Conservation (phyloP, 2,113 vertebrate species). For the Edolisoma coerulescens region DNA sequence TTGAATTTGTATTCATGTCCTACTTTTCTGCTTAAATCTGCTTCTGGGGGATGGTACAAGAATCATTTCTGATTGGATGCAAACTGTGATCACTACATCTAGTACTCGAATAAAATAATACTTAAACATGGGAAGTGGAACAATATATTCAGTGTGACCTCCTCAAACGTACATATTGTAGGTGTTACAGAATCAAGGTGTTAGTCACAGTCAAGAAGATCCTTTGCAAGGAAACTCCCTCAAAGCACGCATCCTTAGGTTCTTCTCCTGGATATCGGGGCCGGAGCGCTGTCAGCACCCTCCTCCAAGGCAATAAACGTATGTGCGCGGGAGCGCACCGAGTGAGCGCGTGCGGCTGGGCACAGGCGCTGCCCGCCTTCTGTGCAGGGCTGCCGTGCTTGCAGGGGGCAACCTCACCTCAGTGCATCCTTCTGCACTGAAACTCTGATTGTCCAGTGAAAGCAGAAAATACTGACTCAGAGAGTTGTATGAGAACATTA, state of each 20-base stretch:
- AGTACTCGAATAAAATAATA: background rate
- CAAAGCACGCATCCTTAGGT: constrained; percentile 72
- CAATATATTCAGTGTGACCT: background rate
- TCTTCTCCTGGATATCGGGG: constrained; percentile 79
- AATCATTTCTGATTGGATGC: background rate
- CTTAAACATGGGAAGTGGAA: background rate
- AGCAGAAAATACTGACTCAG: background rate
- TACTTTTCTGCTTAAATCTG: background rate
- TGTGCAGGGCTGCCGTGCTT: constrained; percentile 21
- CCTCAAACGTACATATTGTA: constrained; percentile 43
- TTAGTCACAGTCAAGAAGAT: constrained; percentile 67
- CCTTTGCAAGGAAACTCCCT: constrained; percentile 64
- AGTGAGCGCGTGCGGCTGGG: background rate
- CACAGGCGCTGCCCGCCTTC: constrained; percentile 5
- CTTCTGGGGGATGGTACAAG: background rate
- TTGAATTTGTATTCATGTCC: background rate
- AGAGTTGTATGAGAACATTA: background rate
- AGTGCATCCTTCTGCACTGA: background rate
- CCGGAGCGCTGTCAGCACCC: constrained; percentile 68
- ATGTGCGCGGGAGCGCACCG: constrained; percentile 55
- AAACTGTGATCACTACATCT: background rate
- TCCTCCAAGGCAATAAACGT: constrained; percentile 81
- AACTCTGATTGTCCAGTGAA: background rate
- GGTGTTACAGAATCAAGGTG: constrained; percentile 66
- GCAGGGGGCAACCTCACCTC: background rate